Base-by-base conservation (phyloP, 2,113 vertebrate species). In the Apodemus sylvaticus region DNA sequence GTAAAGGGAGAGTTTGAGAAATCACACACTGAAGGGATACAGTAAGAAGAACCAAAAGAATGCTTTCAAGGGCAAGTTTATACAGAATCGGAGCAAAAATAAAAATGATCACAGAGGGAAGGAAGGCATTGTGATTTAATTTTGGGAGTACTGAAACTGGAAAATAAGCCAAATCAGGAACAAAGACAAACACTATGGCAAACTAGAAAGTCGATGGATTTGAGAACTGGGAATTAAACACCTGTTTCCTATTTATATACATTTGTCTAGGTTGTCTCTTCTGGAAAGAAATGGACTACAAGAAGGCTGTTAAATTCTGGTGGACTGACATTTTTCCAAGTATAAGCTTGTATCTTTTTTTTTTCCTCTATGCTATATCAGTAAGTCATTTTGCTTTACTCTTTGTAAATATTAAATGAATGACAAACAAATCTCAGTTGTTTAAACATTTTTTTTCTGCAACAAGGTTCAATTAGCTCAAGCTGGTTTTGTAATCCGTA, bases 401-500 rank as follows among this genome's bases (percentile, higher is more conserved):
- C 64, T 88, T 93, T 91, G 34, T 94, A 97, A 96, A 92, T 29
- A 96, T 97, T 91, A 96, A 94, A 92, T 83, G 17, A 55, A 45
- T 45, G 86, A 36, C 42, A 90, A 93, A 93, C 34, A 90, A 94
- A 94, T 71, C 90, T 17, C 36, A 93, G 62, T n/a, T 78, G 48
- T 89, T 66, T 19, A 45, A 34, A 26, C 16, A 58, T 20, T 34
- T 77, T 10, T 83, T 83, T 51, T 86, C 51, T 70, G 39, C 36
- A 53, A 19, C 22, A 87, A 39, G 66, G 7, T 55, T 29, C 68
- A 48, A 29, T 39, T 71, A 71, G 66, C 22, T 34, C 48, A 87
- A 48, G 36, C 22, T 87, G 13, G 36, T 24, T 64, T 87, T 39
- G 20, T 9, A 71, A 55, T 87, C 7, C 24, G 26, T 26, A 87